phyloP scores from a whole-genome alignment of 2,797 vertebrate genomes.

The Betta splendens region DNA sequence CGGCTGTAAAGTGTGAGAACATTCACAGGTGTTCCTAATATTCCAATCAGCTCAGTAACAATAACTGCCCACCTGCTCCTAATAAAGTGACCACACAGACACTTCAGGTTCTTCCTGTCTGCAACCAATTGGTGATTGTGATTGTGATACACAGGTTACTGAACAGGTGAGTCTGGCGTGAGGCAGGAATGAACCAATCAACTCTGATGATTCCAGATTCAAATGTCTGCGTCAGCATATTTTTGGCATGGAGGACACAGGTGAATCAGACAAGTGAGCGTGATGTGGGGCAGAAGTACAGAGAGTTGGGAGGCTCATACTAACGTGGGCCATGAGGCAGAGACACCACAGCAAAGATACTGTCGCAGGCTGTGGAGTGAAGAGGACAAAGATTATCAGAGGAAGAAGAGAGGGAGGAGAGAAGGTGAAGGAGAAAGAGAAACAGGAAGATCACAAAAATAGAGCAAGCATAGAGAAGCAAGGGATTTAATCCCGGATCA shows the following conservation, averaged over 20 bases:
- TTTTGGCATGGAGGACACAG: not conserved
- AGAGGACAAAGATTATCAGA: constrained; percentile 37
- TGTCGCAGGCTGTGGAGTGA: constrained; percentile 78
- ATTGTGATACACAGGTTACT: too few relatives aligned
- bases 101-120: not conserved
- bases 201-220: not conserved
- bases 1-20: not conserved
- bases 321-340: constrained; percentile 87
- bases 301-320: constrained; percentile 74
- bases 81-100: not conserved
- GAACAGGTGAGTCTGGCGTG: not conserved
- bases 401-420: constrained; percentile 30
- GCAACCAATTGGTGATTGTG: too few relatives aligned
- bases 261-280: constrained; percentile 8
- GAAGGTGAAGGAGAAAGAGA: constrained; percentile 6
- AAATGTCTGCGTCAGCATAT: not conserved
- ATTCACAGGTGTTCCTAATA: not conserved
- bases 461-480: too few relatives aligned
- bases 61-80: not conserved
- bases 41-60: not conserved
- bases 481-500: too few relatives aligned
- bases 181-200: not conserved
- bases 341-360: constrained; percentile 83
- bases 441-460: constrained; percentile 12
- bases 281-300: not conserved